A percentile compares a stretch with the other conserved stretches of the same genome.
Evolutionary conservation across 2,113 vertebrate species (phyloP).

Genomic region (Esox niger): DNA sequence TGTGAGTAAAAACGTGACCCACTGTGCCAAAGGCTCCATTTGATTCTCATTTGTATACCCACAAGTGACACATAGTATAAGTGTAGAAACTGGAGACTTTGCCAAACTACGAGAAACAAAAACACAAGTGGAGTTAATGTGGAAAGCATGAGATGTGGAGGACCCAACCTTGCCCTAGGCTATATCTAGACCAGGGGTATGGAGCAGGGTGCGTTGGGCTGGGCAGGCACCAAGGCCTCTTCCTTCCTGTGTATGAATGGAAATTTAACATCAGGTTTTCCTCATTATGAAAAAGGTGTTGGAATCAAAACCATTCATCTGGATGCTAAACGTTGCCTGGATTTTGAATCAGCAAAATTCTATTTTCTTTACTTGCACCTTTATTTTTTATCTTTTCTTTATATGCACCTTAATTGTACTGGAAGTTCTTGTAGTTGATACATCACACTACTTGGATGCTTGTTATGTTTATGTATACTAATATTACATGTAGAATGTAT

Average conservation of each 20-base stretch:
- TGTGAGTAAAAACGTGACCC: not conserved
- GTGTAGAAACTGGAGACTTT: slow-evolving; percentile 10
- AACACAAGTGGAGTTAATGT: slow-evolving; percentile 40
- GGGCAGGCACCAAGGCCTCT: slow-evolving; percentile 50
- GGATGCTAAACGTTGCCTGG: not conserved
- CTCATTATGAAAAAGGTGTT: slow-evolving; percentile 10
- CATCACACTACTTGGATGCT: no score
- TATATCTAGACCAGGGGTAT: slow-evolving; percentile 43
- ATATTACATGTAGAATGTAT: no score
- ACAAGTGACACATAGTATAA: not conserved
- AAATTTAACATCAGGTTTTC: slow-evolving; percentile 44
- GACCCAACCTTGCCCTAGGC: slow-evolving; percentile 50
- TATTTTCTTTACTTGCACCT: no score
- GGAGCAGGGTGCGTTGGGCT: slow-evolving; percentile 35
- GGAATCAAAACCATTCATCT: slow-evolving; percentile 1
- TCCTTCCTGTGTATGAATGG: slow-evolving; percentile 66
- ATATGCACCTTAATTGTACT: no score
- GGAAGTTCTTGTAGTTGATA: no score
- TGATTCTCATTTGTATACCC: not conserved
- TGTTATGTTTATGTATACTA: no score
- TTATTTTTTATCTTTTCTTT: no score
- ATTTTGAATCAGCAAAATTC: no score
- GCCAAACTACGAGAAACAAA: slow-evolving; percentile 32
- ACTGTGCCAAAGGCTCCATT: not conserved
- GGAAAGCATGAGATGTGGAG: slow-evolving; percentile 49